phyloP scores from a whole-genome alignment of 1,140 invertebrate species.

The Paramacrobiotus metropolitanus region DNA sequence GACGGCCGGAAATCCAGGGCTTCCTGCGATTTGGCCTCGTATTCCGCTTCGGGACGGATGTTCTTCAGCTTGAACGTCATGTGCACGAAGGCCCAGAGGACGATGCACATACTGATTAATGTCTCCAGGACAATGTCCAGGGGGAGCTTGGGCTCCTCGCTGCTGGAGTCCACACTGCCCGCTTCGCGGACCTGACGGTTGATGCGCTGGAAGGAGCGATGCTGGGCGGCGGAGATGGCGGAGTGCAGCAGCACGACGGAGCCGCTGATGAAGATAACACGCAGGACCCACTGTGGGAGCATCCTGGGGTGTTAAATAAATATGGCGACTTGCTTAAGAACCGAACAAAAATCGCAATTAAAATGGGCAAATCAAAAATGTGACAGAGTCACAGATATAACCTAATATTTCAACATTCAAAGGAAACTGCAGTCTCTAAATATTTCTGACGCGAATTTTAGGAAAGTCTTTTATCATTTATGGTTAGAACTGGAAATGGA shows the following conservation, averaged over 20 bases:
- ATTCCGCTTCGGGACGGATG: constrained; percentile 1
- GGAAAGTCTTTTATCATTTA: too few relatives aligned
- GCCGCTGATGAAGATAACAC: not conserved
- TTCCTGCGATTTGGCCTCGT: not conserved
- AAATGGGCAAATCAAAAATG: too few relatives aligned
- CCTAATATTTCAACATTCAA: too few relatives aligned
- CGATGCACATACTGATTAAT: not conserved
- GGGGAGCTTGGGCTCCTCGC: not conserved
- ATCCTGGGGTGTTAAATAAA: too few relatives aligned
- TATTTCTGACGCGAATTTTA: too few relatives aligned
- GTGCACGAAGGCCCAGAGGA: not conserved
- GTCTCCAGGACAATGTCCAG: not conserved
- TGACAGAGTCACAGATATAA: too few relatives aligned
- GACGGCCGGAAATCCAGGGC: not conserved
- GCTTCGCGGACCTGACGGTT: constrained; percentile 1
- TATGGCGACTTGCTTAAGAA: too few relatives aligned
- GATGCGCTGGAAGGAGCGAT: constrained; percentile 1
- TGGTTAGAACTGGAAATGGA: too few relatives aligned
- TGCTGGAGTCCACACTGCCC: not conserved
- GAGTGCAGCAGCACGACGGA: not conserved
- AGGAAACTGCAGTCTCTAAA: too few relatives aligned
- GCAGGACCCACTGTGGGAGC: too few relatives aligned
- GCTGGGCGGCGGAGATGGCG: constrained; percentile 3
- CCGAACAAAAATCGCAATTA: too few relatives aligned
- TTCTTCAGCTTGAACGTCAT: constrained; percentile 1